Percentiles rank a stretch among this genome's conserved stretches.
phyloP scores from a whole-genome alignment of 2,797 vertebrate genomes.

The Manis javanica region DNA sequence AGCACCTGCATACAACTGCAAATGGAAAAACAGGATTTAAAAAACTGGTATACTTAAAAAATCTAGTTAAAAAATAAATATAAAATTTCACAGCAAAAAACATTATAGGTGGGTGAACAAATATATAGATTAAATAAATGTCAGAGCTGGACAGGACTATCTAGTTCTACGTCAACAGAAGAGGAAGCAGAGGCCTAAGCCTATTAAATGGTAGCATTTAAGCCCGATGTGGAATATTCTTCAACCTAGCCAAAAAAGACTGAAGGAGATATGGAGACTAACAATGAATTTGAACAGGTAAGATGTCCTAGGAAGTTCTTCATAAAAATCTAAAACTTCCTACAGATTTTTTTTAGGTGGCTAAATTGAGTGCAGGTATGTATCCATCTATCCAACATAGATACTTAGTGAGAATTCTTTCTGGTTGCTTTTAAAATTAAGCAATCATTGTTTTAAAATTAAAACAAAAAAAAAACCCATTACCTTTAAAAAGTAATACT shows the following conservation, averaged over 20 bases:
- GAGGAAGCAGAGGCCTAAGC: neutral
- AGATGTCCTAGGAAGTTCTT: neutral
- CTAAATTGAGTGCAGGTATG: neutral
- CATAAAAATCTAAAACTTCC: constrained; percentile 21
- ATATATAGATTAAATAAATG: neutral
- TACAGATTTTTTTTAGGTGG: neutral
- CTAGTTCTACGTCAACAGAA: neutral
- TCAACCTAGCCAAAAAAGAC: neutral
- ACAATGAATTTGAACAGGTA: constrained; percentile 24
- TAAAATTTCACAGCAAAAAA: constrained; percentile 13
- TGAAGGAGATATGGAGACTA: neutral
- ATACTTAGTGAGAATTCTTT: constrained; percentile 25
- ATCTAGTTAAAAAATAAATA: neutral
- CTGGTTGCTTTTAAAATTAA: constrained; percentile 34
- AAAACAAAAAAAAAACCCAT: neutral
- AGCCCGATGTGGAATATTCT: neutral
- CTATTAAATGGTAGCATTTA: neutral
- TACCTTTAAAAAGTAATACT: constrained; percentile 45
- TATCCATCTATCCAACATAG: neutral
- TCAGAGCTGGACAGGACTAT: neutral
- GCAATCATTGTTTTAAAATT: constrained; percentile 28
- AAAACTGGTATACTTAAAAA: neutral
- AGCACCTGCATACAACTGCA: constrained; percentile 96
- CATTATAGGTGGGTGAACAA: neutral
- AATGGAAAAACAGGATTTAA: constrained; percentile 64